Evolutionary conservation across 53 echinoderm and acorn worm species (phyloP).

Genomic region (Paracentrotus lividus): DNA sequence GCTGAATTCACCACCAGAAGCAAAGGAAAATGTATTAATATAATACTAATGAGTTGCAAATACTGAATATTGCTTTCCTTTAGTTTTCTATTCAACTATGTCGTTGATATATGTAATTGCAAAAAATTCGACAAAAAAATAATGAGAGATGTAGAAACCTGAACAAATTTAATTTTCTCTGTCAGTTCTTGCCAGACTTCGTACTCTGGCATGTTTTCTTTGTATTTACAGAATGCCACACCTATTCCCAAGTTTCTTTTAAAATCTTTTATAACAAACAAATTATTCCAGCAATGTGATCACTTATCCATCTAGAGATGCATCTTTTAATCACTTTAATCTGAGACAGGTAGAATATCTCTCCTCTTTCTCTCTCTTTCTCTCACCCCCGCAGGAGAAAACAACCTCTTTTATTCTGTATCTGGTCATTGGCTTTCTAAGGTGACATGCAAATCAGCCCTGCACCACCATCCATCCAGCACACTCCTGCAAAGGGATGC

Average conservation of each 20-base stretch:
- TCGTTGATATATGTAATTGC: no score
- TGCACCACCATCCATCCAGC: neutral
- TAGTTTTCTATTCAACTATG: no score
- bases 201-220: no score
- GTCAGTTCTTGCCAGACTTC: no score
- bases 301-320: neutral
- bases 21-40: no score
- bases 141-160: no score
- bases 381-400: neutral
- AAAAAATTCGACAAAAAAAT: no score
- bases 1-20: no score
- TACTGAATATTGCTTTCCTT: no score
- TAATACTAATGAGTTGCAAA: no score
- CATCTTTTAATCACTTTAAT: constrained; percentile 46
- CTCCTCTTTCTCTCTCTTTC: neutral
- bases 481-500: neutral
- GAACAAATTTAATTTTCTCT: no score
- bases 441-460: constrained; percentile 37
- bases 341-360: neutral
- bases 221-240: neutral
- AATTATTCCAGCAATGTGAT: neutral
- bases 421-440: constrained; percentile 46
- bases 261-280: neutral
- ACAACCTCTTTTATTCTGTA: neutral
- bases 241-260: neutral